These are phyloP conservation scores for Catharus ustulatus DNA, from an alignment of 2,797 vertebrate genomes.

Conservation along the genomic window DNA sequence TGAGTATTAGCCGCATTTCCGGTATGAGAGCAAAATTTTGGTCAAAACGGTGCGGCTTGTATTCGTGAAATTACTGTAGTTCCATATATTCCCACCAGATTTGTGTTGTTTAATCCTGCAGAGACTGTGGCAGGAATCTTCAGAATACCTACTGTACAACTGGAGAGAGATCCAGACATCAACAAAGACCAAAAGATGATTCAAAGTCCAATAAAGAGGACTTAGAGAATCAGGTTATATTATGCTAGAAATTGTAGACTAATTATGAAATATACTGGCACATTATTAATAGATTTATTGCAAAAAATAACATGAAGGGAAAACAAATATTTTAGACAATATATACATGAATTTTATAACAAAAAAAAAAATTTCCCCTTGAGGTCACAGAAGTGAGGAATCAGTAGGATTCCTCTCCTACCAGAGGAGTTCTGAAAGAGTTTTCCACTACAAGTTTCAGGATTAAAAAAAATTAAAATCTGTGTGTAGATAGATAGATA, in stretches of 20 bases:
- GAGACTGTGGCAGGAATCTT: background rate
- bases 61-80: fast-evolving
- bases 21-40: no score
- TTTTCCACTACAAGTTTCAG: background rate
- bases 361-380: background rate
- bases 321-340: background rate
- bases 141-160: background rate
- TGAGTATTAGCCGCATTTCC: no score
- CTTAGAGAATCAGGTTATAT: background rate
- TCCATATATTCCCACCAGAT: background rate
- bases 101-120: background rate
- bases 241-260: background rate
- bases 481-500: background rate
- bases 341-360: background rate
- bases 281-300: background rate
- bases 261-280: background rate
- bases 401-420: background rate
- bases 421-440: background rate
- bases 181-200: background rate
- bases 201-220: background rate
- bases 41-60: no score
- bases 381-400: background rate
- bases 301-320: background rate
- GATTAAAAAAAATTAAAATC: background rate
- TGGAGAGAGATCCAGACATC: background rate